Percentiles rank a stretch among this genome's conserved stretches.
Conservation (phyloP, 2,888 invertebrate species). For the Noctua janthe region DNA sequence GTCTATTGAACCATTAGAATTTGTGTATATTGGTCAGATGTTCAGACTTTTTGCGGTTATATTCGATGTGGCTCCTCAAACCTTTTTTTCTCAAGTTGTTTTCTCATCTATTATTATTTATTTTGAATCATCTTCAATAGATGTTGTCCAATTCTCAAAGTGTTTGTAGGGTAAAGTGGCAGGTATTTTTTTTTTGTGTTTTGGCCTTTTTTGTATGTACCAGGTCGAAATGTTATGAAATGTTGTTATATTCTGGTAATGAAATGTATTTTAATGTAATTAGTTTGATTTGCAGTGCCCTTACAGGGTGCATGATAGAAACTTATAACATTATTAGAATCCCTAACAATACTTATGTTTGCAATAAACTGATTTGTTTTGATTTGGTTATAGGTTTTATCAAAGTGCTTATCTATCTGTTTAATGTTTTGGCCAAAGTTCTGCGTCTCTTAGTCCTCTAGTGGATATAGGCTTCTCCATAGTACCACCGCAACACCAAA, state of each 20-base stretch:
- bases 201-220: no score
- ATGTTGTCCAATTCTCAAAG: neutral
- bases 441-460: no score
- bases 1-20: neutral
- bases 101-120: slow-evolving; percentile 8
- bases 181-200: no score
- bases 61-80: neutral
- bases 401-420: neutral
- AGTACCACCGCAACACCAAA: neutral
- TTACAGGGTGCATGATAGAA: no score
- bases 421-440: neutral
- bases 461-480: neutral
- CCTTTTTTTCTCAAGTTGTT: neutral
- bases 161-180: neutral
- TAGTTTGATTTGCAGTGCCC: no score
- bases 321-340: no score
- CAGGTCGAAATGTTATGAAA: no score
- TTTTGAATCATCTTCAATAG: neutral
- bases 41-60: neutral
- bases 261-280: no score
- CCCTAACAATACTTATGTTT: no score
- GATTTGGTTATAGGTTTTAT: neutral
- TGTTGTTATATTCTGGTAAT: no score
- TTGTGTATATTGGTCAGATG: neutral
- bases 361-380: no score